Evolutionary conservation across 2,888 invertebrate genomes (phyloP).

Genomic region (Cyrtodaria siliqua): DNA sequence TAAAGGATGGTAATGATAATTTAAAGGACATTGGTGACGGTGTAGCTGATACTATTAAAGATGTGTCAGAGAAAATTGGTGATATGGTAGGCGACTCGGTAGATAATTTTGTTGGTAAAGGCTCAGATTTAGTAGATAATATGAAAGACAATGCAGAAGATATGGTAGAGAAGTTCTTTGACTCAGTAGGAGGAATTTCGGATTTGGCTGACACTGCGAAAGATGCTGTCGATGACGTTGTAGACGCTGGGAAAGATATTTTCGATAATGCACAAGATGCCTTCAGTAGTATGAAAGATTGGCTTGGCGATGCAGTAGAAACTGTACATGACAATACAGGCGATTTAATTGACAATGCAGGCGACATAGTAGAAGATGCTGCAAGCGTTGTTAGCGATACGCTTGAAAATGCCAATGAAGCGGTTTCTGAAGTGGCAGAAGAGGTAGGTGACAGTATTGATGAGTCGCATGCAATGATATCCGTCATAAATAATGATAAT

Average conservation of each 20-base stretch:
- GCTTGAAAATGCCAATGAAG: constrained; percentile 14
- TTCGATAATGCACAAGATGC: not conserved
- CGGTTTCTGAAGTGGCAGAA: not conserved
- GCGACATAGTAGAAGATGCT: constrained; percentile 13
- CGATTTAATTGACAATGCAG: constrained; percentile 6
- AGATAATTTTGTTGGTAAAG: not conserved
- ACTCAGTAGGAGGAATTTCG: no score
- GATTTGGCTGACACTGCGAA: not conserved
- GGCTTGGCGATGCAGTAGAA: no score
- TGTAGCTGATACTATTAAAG: constrained; percentile 17
- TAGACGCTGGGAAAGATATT: not conserved
- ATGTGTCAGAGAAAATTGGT: constrained; percentile 8
- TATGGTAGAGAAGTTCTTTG: no score
- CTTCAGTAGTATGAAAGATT: no score
- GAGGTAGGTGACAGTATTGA: constrained; percentile 17
- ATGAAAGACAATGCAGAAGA: no score
- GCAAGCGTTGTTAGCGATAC: constrained; percentile 18
- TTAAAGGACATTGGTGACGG: constrained; percentile 16
- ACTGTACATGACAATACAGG: not conserved
- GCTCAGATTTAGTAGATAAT: not conserved
- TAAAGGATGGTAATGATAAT: constrained; percentile 13
- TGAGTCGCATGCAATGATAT: no score
- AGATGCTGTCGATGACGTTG: not conserved
- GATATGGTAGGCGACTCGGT: not conserved
- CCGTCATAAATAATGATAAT: no score